These are phyloP conservation scores for Copidosoma aretas DNA, from an alignment of 2,888 invertebrate species.

Conservation along the genomic window DNA sequence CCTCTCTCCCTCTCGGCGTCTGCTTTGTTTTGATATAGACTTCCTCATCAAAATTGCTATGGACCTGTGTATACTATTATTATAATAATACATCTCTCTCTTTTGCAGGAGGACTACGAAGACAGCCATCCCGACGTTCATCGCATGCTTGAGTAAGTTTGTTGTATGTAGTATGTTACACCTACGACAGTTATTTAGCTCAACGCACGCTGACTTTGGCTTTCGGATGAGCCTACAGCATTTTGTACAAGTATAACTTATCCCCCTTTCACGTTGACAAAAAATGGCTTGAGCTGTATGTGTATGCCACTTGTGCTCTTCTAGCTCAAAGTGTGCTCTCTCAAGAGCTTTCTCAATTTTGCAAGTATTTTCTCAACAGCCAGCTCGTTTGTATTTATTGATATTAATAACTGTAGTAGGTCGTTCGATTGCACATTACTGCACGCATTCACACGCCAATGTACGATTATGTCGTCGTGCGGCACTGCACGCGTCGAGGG, in stretches of 20 bases:
- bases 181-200: too few relatives aligned
- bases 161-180: too few relatives aligned
- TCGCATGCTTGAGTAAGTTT: slow-evolving; percentile 82
- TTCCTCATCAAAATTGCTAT: too few relatives aligned
- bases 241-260: too few relatives aligned
- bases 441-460: background rate
- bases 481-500: background rate
- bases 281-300: too few relatives aligned
- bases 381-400: slow-evolving; percentile 33
- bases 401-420: slow-evolving; percentile 49
- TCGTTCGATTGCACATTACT: slow-evolving; percentile 40
- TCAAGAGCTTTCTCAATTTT: background rate
- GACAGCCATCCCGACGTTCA: slow-evolving; percentile 76
- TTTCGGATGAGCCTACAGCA: background rate
- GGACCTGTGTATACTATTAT: too few relatives aligned
- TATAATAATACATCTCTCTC: slow-evolving; percentile 45
- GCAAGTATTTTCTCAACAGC: background rate
- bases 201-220: slow-evolving; percentile 52
- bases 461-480: slow-evolving; percentile 15
- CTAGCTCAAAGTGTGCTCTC: background rate
- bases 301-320: too few relatives aligned
- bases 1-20: too few relatives aligned
- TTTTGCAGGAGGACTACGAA: slow-evolving; percentile 78
- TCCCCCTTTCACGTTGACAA: too few relatives aligned
- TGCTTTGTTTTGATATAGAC: too few relatives aligned